Evolutionary conservation across 1,140 invertebrate species (phyloP).

Genomic region (Saccostrea cuccullata): DNA sequence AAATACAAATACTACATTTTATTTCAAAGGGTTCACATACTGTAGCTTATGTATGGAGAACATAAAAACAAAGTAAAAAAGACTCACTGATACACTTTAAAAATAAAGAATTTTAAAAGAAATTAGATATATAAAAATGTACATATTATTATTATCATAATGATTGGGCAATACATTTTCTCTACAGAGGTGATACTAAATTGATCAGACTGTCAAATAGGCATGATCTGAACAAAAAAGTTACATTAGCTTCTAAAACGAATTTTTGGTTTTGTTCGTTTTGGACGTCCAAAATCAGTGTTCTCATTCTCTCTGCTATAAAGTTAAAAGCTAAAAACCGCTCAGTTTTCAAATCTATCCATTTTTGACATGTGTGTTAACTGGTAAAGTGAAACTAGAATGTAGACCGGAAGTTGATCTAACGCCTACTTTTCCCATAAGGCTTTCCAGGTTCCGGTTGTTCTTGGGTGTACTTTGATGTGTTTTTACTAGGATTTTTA

Average conservation of each 20-base stretch:
- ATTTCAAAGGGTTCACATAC: no score
- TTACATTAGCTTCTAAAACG: slow-evolving; percentile 19
- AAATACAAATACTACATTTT: slow-evolving; percentile 47
- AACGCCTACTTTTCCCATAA: slow-evolving; percentile 56
- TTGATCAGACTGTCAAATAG: no score
- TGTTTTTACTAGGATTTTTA: slow-evolving; percentile 35
- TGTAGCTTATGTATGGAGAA: no score
- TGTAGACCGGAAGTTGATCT: slow-evolving; percentile 50
- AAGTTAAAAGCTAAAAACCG: neutral
- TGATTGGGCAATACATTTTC: no score
- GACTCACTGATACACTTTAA: no score
- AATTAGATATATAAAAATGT: neutral
- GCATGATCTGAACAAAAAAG: no score
- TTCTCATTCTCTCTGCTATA: neutral
- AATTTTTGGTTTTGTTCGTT: neutral
- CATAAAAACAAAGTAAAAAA: no score
- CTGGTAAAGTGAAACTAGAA: neutral
- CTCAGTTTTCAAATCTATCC: neutral
- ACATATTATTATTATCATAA: no score
- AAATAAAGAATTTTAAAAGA: neutral
- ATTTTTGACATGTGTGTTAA: no score
- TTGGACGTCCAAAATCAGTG: neutral
- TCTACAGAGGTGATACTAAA: no score
- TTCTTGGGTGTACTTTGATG: slow-evolving; percentile 43
- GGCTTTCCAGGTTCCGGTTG: slow-evolving; percentile 38